A percentile compares a stretch with the other conserved stretches of the same genome.
These are phyloP conservation scores for Macrobrachium nipponense DNA, from an alignment of 1,140 invertebrate species.

Conservation along the genomic window DNA sequence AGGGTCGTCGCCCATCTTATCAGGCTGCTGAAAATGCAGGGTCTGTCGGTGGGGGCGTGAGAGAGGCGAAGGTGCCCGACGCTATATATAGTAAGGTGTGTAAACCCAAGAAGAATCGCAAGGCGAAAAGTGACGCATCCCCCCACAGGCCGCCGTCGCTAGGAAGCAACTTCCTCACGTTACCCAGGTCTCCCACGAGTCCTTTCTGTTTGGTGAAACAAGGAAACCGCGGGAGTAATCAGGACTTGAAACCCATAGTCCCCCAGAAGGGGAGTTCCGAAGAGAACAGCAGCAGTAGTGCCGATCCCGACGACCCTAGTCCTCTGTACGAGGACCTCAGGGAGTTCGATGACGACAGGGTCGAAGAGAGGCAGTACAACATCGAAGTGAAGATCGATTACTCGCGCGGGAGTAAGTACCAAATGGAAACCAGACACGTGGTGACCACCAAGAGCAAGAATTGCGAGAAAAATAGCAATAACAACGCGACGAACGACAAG, in stretches of 20 bases:
- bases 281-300: background rate
- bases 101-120: conserved; percentile 32
- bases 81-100: conserved; percentile 55
- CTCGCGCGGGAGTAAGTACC: conserved; percentile 62
- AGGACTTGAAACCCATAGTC: conserved; percentile 13
- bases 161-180: conserved; percentile 7
- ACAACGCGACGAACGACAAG: background rate
- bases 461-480: conserved; percentile 4
- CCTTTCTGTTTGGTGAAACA: conserved; percentile 20
- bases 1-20: too few relatives aligned
- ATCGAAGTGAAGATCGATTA: conserved; percentile 64
- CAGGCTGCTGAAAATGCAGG: too few relatives aligned
- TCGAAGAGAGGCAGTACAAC: conserved; percentile 59
- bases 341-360: conserved; percentile 50
- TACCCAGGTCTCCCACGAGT: background rate
- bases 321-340: conserved; percentile 62
- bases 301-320: conserved; percentile 24
- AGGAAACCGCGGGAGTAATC: background rate
- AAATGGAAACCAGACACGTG: conserved; percentile 57
- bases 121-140: background rate
- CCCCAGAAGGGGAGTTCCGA: background rate
- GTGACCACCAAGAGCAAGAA: conserved; percentile 28
- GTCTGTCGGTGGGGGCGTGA: background rate
- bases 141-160: background rate
- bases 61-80: background rate